These are phyloP conservation scores for Potorous gilbertii DNA, from an alignment of 2,797 vertebrate species.

Conservation along the genomic window DNA sequence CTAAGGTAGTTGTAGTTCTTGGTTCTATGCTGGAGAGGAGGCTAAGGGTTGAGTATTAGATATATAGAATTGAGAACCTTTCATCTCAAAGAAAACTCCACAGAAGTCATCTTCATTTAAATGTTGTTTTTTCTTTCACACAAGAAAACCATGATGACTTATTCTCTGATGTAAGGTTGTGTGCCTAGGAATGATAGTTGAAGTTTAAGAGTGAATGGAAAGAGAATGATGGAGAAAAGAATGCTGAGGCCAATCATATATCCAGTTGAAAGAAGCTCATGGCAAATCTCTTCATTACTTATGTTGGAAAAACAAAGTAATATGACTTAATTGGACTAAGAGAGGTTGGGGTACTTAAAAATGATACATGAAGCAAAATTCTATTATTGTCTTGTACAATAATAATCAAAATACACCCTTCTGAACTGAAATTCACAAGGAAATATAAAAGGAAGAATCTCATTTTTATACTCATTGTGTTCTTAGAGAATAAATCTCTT, in stretches of 20 bases:
- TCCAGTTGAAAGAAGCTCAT: not conserved
- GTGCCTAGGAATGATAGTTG: not conserved
- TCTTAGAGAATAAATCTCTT: constrained; percentile 70
- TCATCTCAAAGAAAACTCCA: not conserved
- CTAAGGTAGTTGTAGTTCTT: not conserved
- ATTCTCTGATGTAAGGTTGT: not conserved
- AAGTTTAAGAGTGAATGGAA: not conserved
- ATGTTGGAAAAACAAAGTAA: constrained; percentile 46
- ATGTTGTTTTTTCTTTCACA: not conserved
- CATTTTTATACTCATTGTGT: constrained; percentile 65
- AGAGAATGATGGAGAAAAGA: not conserved
- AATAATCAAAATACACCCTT: constrained; percentile 61
- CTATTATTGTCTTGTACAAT: constrained; percentile 71
- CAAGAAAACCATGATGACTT: not conserved
- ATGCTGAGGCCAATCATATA: not conserved
- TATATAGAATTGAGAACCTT: not conserved
- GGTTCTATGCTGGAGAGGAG: not conserved
- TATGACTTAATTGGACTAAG: constrained; percentile 34
- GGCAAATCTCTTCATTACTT: constrained; percentile 9
- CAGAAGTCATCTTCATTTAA: not conserved
- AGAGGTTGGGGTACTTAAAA: not conserved
- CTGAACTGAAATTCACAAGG: constrained; percentile 69
- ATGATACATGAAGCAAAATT: constrained; percentile 1
- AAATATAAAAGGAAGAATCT: constrained; percentile 53
- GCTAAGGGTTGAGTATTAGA: not conserved